Percentiles rank a stretch among this genome's conserved stretches.
These are phyloP conservation scores for Lemur catta DNA, from an alignment of 2,797 vertebrate species.

Conservation along the genomic window DNA sequence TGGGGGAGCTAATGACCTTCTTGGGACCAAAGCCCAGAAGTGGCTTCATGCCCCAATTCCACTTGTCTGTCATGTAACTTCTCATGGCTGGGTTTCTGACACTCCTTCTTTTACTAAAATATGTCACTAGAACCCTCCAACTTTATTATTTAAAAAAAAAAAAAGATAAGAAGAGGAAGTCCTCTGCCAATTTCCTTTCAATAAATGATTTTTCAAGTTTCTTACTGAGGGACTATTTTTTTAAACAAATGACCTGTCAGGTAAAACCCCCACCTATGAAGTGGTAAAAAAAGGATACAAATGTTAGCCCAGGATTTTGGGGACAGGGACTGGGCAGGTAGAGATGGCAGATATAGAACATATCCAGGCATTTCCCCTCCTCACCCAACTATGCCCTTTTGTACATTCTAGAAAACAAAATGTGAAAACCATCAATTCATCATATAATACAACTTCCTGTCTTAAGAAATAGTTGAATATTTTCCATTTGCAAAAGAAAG, in stretches of 20 bases:
- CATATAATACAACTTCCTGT: neutral
- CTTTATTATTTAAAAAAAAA: neutral
- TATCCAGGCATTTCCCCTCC: neutral
- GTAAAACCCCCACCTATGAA: neutral
- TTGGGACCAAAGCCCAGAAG: neutral
- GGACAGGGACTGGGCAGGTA: no score
- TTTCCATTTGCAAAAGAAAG: neutral
- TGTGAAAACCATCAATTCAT: neutral
- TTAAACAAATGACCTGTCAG: neutral
- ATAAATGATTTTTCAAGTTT: neutral
- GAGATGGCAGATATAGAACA: neutral
- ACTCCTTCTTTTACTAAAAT: neutral
- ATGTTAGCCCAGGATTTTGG: neutral
- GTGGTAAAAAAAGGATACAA: neutral
- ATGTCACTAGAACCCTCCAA: neutral
- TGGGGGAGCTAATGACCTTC: neutral
- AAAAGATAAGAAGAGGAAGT: neutral
- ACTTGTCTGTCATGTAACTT: neutral
- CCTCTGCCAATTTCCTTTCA: neutral
- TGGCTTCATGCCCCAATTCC: neutral
- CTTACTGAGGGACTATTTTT: neutral
- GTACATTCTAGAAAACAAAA: neutral
- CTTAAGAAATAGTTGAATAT: constrained; percentile 1
- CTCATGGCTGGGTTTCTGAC: neutral
- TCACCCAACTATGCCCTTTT: neutral